A percentile compares a stretch with the other conserved stretches of the same genome.
phyloP scores from a whole-genome alignment of 1,140 invertebrate species.

The Thrips palmi region DNA sequence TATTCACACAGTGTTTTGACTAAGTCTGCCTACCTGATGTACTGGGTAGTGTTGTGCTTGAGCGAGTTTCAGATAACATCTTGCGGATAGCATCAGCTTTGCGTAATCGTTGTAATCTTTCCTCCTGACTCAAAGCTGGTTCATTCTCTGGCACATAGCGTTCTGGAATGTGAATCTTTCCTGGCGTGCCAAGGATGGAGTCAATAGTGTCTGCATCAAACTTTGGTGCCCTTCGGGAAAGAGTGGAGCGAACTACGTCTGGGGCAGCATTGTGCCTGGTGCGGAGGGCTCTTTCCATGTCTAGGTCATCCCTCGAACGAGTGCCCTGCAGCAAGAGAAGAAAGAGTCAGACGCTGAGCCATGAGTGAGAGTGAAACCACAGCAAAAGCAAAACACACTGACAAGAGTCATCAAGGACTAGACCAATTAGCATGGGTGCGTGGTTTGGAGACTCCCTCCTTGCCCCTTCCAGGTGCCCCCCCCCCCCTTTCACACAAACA shows the following conservation, averaged over 20 bases:
- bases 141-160: constrained; percentile 75
- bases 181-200: constrained; percentile 62
- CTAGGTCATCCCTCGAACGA: constrained; percentile 61
- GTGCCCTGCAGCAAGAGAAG: too few relatives aligned
- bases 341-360: too few relatives aligned
- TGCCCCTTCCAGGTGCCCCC: too few relatives aligned
- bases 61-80: constrained; percentile 55
- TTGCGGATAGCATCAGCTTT: constrained; percentile 83
- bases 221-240: constrained; percentile 38
- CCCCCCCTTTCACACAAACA: too few relatives aligned
- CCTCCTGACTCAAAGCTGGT: constrained; percentile 60
- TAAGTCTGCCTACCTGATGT: constrained; percentile 9
- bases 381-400: too few relatives aligned
- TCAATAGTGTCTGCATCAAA: constrained; percentile 66
- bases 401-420: too few relatives aligned
- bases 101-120: constrained; percentile 57
- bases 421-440: too few relatives aligned
- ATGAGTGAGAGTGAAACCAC: too few relatives aligned
- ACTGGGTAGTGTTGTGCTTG: constrained; percentile 11
- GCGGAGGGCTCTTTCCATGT: constrained; percentile 60
- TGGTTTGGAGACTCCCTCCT: too few relatives aligned
- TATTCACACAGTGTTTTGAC: not conserved
- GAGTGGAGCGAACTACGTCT: constrained; percentile 63
- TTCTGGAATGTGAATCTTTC: constrained; percentile 81
- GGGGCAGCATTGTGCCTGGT: constrained; percentile 48